Evolutionary conservation across 2,797 vertebrate species (phyloP).

Genomic region (Setipinna tenuifilis): DNA sequence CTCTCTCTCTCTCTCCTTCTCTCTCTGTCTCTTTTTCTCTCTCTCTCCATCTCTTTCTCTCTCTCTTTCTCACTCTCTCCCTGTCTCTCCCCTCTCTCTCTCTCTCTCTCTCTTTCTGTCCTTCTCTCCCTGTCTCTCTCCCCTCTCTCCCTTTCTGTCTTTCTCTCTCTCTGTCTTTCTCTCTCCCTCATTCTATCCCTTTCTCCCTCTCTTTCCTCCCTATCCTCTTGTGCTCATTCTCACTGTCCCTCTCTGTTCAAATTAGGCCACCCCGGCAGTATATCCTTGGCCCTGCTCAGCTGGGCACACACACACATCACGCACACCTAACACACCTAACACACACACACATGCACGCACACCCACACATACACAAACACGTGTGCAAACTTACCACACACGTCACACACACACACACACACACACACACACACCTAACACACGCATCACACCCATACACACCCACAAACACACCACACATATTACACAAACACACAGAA

Average conservation of each 20-base stretch:
- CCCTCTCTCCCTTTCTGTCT: background rate
- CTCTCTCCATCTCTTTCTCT: constrained; percentile 37
- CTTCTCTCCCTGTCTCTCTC: background rate
- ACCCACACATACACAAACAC: background rate
- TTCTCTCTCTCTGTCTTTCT: background rate
- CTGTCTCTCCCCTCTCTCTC: constrained; percentile 26
- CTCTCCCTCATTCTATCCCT: background rate
- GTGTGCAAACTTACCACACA: too few relatives aligned
- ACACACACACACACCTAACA: background rate
- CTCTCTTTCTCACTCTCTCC: constrained; percentile 23
- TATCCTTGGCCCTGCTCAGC: constrained; percentile 6
- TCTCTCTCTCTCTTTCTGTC: background rate
- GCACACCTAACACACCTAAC: too few relatives aligned
- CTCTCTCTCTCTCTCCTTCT: constrained; percentile 40
- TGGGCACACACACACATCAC: background rate
- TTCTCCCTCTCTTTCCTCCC: background rate
- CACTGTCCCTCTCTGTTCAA: constrained; percentile 30
- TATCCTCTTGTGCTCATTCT: background rate
- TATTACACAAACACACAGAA: too few relatives aligned
- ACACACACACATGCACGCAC: background rate
- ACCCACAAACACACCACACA: background rate
- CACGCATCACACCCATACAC: background rate
- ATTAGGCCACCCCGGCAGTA: background rate
- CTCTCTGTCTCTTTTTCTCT: constrained; percentile 35
- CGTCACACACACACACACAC: background rate